Evolutionary conservation across 2,888 invertebrate species (phyloP), one percentile per base, ranked within the genome.

Genomic region (Hypomecis atomaria): DNA sequence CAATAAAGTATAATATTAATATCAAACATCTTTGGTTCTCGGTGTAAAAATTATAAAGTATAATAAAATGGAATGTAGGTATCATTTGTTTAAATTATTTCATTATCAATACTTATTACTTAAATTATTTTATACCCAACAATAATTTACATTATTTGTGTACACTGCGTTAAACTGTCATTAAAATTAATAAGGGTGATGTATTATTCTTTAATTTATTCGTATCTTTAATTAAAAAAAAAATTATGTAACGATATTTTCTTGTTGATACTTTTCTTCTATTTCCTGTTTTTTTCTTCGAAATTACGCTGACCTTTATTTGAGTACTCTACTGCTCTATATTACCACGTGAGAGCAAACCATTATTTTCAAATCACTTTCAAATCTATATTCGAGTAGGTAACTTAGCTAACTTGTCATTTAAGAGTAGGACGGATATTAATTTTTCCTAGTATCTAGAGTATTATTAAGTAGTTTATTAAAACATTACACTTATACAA

Each of bases 351-450:
- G 9, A 6, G 8, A 38, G 8, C 3, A 13, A n/a, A 4, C 5
- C 6, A 3, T 9, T 40, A 7, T 37, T 40, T 66, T 66, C 53
- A 40, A 61, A 44, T 49, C 40, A 7, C 11, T 40, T 66, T 66
- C 53, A 40, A 61, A 44, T 49, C 40, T 50, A 63, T 36, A 23
- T 13, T 56, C 40, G 8, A 45, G 11, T 53, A 47, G 6, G 36
- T 57, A 54, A 48, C 57, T 71, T 55, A 59, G 48, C 54, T 72
- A 56, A 77, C 79, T 77, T 84, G 82, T 84, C 88, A 84, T 86
- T 87, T 81, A 78, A 80, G 84, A 84, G 71, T 78, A 84, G 89
- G 89, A 89, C 89, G 89, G 89, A 90, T 73, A 71, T 70, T 69
- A 50, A 56, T 50, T 37, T 37, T 52, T 11, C 11, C 23, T 23